Base-by-base conservation (phyloP, 2,888 invertebrate genomes). In the Drosophila yooni region DNA sequence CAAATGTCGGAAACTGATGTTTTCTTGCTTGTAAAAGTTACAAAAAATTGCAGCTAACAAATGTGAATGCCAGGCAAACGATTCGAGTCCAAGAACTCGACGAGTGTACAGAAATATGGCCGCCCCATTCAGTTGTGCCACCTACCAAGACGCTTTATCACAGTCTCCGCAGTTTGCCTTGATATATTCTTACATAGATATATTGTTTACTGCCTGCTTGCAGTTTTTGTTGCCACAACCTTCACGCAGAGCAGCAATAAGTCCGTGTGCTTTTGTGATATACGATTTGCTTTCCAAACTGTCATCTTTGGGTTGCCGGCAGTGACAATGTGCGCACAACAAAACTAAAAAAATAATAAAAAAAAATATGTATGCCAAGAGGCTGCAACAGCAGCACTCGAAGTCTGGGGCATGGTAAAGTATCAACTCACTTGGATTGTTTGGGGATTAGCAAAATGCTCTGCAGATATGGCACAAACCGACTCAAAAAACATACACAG, bases 201-300 rank as follows among this genome's bases (percentile, higher is more conserved):
- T 73, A 74, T 81, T 73, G 76, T 74, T 65, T 83, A 67, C 54
- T 64, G 84, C 68, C 82, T 76, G 59, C 68, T 73, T 88, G 85
- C 68, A 70, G 67, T 75, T 78, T 72, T 74, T 86, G 71, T 52
- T 52, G 25, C 70, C 70, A 70, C 72, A 70, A 61, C 72, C 72
- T 77, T 74, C 70, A 70, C 67, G 48, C 66, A 62, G 68, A 79
- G 40, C 38, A n/a, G 56, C 27, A 29, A 21, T 29, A 31, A 31
- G 80, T 77, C 81, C 64, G 53, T 70, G 71, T 74, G 81, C 59
- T 65, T 61, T 82, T 74, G 64, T 83, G 84, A 83, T 87, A 78
- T 81, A 87, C 76, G 82, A 72, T 80, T 70, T 72, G 72, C 78
- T 68, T 83, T 83, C 85, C 83, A 73, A 80, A 73, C 77, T 84